Conservation (phyloP, 2,113 vertebrate genomes). For the Ivindomyrus marchei region DNA sequence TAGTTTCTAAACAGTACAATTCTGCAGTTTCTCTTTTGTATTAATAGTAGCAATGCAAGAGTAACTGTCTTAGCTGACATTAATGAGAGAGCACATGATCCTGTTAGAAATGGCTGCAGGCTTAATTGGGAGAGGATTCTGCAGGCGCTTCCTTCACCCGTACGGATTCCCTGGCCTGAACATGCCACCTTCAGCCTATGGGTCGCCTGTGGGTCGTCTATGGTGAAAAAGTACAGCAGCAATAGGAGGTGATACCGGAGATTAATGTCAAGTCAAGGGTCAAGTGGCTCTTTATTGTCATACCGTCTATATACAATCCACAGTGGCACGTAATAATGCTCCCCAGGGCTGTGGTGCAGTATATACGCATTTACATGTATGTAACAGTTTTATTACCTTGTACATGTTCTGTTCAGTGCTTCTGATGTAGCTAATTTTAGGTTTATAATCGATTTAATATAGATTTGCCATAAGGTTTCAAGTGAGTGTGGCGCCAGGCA, state of each 20-base stretch:
- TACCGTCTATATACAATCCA: too few relatives aligned
- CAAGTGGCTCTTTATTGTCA: too few relatives aligned
- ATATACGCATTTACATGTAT: neutral
- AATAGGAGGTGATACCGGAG: neutral
- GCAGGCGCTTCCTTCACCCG: neutral
- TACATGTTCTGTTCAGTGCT: neutral
- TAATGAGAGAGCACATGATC: neutral
- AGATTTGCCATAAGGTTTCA: neutral
- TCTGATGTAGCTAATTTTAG: neutral
- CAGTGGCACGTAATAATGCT: too few relatives aligned
- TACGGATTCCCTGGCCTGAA: neutral
- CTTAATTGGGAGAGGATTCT: neutral
- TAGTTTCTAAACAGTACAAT: neutral
- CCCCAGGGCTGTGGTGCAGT: too few relatives aligned
- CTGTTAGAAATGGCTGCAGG: neutral
- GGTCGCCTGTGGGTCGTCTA: neutral
- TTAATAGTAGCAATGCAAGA: neutral
- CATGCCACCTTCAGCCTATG: neutral
- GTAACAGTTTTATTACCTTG: neutral
- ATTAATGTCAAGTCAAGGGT: neutral
- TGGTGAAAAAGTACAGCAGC: neutral
- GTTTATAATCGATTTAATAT: neutral
- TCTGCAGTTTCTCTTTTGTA: neutral
- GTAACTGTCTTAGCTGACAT: neutral
- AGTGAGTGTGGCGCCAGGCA: neutral